Evolutionary conservation across 2,113 vertebrate species (phyloP).

Genomic region (Tetrax tetrax): DNA sequence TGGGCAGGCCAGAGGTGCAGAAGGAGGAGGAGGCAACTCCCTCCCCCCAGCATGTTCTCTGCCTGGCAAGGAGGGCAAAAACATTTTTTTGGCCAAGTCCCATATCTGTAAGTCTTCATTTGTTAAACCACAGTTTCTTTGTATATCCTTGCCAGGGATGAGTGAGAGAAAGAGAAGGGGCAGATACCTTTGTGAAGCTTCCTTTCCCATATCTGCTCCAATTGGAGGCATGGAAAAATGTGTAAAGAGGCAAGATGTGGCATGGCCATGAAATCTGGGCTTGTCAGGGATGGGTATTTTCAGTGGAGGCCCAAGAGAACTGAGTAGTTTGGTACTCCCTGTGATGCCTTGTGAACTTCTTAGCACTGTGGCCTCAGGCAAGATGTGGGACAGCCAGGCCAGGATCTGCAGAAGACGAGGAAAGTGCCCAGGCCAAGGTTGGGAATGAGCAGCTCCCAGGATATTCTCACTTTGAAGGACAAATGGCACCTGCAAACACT

Average conservation of each 20-base stretch:
- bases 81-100: neutral
- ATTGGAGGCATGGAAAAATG: accelerated
- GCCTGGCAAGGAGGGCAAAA: neutral
- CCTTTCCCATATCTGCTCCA: neutral
- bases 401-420: neutral
- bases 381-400: neutral
- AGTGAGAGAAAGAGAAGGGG: neutral
- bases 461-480: neutral
- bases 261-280: neutral
- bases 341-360: neutral
- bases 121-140: neutral
- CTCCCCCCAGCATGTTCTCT: neutral
- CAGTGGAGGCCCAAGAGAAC: neutral
- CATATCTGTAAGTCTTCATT: neutral
- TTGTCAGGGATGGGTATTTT: neutral
- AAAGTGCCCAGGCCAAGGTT: neutral
- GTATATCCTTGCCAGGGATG: neutral
- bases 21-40: neutral
- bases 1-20: neutral
- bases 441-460: neutral
- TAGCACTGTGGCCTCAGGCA: neutral
- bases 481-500: neutral
- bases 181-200: neutral
- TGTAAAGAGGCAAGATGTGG: neutral
- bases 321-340: neutral